These are phyloP conservation scores for Didymodactylos carnosus DNA, from an alignment of 2,888 invertebrate species.

Conservation along the genomic window DNA sequence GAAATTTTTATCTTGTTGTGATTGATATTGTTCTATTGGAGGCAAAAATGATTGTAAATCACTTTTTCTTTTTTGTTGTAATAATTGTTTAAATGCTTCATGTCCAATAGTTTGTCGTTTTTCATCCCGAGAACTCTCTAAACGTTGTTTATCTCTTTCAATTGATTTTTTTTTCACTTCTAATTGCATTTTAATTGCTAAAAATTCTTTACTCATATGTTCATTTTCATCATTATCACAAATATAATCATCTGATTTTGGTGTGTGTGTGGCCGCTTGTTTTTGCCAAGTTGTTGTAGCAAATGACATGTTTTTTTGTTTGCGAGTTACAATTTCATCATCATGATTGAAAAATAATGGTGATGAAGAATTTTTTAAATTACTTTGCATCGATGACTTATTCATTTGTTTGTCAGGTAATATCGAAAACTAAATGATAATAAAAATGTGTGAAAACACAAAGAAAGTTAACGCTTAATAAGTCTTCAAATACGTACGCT, in stretches of 20 bases:
- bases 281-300: background rate
- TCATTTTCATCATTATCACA: too few species aligned
- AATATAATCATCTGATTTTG: background rate
- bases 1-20: too few species aligned
- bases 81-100: conserved; percentile 12
- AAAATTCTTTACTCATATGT: too few species aligned
- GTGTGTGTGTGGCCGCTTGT: background rate
- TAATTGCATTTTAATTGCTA: conserved; percentile 11
- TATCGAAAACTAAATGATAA: too few species aligned
- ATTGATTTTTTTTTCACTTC: conserved; percentile 13
- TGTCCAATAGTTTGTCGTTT: conserved; percentile 13
- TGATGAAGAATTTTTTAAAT: background rate
- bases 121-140: conserved; percentile 5
- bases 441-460: too few species aligned
- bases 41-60: background rate
- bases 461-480: too few species aligned
- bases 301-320: background rate
- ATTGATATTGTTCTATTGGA: too few species aligned
- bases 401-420: too few species aligned
- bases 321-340: background rate
- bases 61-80: conserved; percentile 1
- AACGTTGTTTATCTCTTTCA: conserved; percentile 12
- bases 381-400: too few species aligned
- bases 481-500: too few species aligned
- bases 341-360: too few species aligned